Conservation (phyloP, 2,888 invertebrate species). For the Harmothoe impar region DNA sequence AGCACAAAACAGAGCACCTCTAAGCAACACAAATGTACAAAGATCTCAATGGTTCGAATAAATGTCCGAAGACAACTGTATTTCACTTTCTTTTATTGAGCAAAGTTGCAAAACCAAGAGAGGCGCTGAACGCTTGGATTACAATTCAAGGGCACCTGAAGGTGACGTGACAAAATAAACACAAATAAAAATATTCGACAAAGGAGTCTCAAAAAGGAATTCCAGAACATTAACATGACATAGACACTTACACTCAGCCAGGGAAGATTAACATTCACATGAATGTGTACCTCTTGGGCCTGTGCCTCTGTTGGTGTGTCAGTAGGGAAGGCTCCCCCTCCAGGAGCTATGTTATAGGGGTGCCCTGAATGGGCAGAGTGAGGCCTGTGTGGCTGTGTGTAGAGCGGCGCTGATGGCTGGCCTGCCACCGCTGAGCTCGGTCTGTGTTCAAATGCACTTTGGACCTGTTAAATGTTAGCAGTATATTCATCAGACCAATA, state of each 20-base stretch:
- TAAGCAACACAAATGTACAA: too few relatives aligned
- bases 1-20: too few relatives aligned
- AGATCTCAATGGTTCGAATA: too few relatives aligned
- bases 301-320: background rate
- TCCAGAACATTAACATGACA: background rate
- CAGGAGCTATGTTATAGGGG: background rate
- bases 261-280: slow-evolving; percentile 29
- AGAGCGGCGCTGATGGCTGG: background rate
- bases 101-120: too few relatives aligned
- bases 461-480: slow-evolving; percentile 13
- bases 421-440: background rate
- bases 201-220: background rate
- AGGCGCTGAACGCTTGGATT: too few relatives aligned
- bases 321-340: background rate
- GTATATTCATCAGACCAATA: too few relatives aligned
- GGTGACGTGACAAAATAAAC: too few relatives aligned
- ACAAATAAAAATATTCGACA: background rate
- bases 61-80: too few relatives aligned
- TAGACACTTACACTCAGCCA: slow-evolving; percentile 29
- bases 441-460: background rate
- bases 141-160: too few relatives aligned
- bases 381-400: background rate
- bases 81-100: too few relatives aligned
- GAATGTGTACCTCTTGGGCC: background rate
- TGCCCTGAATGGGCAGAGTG: background rate